Evolutionary conservation across 2,888 invertebrate species (phyloP), one percentile per base, ranked within the genome.

Genomic region (Parnassius apollo): DNA sequence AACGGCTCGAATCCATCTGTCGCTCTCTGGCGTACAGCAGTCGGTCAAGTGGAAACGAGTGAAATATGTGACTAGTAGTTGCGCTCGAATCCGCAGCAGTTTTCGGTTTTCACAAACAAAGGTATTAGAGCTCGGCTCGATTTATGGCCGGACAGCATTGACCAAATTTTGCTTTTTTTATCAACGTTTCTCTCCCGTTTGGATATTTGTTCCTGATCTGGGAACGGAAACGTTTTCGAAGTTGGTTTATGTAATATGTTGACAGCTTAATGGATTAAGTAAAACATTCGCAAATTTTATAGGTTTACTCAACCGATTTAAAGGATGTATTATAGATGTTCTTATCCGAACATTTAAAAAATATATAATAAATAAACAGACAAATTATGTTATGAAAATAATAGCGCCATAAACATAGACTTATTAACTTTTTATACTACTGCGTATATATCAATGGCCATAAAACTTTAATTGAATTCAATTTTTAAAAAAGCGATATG

Each of bases 41-140:
- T 59, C 54, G 65, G 57, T 56, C 59, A 42, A 64, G 66, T 63
- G 66, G 44, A 65, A 68, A 65, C 61, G 68, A 62, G 66, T 68
- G 66, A 66, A 67, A 83, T 85, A 86, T 86, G 75, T 81, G 74
- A 79, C 77, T 76, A 80, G 76, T 77, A 77, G 79, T 73, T 72
- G 75, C 77, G 80, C 81, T 80, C 57, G 54, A 48, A 82, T 81
- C 83, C 80, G 75, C 77, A 75, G 77, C 86, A 83, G 86, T 86
- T 86, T 86, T 86, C 83, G 86, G 85, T 85, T 86, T 85, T 84
- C 78, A 82, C 86, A 88, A 88, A 88, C 88, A 88, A 88, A 89
- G 86, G 86, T 86, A 88, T 89, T 88, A 87, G 88, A 85, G 77
- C 84, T 76, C 77, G 69, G 76, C 76, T 75, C 75, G 79, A 88